Base-by-base conservation (phyloP, 2,797 vertebrate species). In the Enteromius radiatus region DNA sequence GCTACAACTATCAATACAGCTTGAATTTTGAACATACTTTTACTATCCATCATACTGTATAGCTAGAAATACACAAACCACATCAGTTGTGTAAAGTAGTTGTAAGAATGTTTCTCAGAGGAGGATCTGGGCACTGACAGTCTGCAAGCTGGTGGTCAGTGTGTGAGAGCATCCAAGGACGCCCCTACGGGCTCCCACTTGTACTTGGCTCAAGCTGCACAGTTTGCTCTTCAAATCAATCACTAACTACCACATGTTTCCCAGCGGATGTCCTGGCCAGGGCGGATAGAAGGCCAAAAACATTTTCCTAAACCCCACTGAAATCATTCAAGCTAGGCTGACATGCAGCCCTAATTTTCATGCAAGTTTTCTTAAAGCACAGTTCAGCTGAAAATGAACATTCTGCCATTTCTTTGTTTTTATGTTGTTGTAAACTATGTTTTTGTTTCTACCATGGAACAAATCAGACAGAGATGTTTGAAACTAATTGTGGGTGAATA, bases 241-340 rank as follows among this genome's bases (percentile, higher is more conserved):
- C 81, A 76, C 49, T 59, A 76, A 75, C 61, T 56, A 68, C 81
- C 61, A 82, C 81, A 82, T 76, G 74, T 43, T 56, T 82, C 81
- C 73, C 81, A 23, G 38, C 14, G 21, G 81, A 45, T n/a, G 26
- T 19, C 6, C 63, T 69, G 74, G 63, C 63, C 45, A 65, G 61
- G 33, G 47, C 1, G 11, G 61, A 75, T 76, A 31, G 33, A 61
- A 82, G 7, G 33, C 70, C 23, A 52, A 64, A 81, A 65, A 76
- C 31, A 31, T 52, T 65, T 75, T 75, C n/a, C 11, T 65, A 64
- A 74, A 74, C 28, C 31, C 10, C 59, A 38, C 5, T 14, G 28
- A 64, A 74, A 74, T 74, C 26, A 47, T 73, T 17, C 26, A 63
- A 12, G 47, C 28, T n/a, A 65, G 31, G 15, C n/a, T 36, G 79